Evolutionary conservation across 2,797 vertebrate genomes (phyloP).

Genomic region (Petrocephalus schoutedeni): DNA sequence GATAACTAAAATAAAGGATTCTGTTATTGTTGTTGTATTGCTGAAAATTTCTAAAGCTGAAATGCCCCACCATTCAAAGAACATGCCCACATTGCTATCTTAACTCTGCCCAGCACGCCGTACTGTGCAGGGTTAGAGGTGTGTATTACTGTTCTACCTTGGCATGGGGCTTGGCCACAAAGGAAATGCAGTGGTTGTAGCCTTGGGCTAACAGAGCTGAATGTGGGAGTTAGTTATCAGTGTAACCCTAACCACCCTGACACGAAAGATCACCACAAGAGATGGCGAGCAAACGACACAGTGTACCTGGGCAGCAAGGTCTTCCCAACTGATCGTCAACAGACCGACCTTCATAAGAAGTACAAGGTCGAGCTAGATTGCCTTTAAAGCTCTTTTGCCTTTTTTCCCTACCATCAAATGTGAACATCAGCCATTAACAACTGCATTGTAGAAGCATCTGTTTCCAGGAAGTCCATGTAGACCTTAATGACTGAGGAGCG

Average conservation of each 20-base stretch:
- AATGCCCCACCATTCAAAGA: background rate
- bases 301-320: background rate
- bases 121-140: background rate
- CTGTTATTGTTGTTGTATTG: background rate
- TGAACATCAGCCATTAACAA: background rate
- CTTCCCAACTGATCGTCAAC: background rate
- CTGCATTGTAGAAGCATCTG: background rate
- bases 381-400: background rate
- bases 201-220: background rate
- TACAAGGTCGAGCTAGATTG: background rate
- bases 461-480: background rate
- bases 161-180: background rate
- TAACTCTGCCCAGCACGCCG: background rate
- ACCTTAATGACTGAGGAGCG: background rate
- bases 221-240: background rate
- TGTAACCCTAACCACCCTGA: background rate
- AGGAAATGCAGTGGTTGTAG: background rate
- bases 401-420: background rate
- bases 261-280: background rate
- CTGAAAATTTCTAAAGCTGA: background rate
- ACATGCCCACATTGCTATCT: background rate
- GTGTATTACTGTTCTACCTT: background rate
- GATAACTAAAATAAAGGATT: background rate
- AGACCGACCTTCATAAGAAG: background rate
- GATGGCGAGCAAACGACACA: background rate